A percentile compares a stretch with the other conserved stretches of the same genome.
These are phyloP conservation scores for Bambusicola thoracicus DNA, from an alignment of 2,113 vertebrate genomes.

Conservation along the genomic window DNA sequence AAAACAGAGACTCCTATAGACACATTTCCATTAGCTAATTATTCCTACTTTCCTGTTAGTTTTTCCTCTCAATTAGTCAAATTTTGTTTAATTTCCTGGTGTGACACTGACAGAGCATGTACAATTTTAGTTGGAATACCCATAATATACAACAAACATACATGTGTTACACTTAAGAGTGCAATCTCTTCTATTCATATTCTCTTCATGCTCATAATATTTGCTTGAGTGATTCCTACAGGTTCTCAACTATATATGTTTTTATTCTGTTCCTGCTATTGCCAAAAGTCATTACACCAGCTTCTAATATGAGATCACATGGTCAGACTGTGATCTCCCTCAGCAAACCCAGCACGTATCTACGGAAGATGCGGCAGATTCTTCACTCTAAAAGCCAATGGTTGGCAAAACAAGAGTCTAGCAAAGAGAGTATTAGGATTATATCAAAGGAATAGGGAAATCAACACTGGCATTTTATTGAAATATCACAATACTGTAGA, in stretches of 20 bases:
- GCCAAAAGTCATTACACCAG: not conserved
- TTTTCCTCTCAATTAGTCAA: not conserved
- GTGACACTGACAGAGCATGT: not conserved
- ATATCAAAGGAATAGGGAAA: not conserved
- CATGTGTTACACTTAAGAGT: not conserved
- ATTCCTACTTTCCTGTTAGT: not conserved
- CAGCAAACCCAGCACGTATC: not conserved
- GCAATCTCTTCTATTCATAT: not conserved
- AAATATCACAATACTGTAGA: not conserved
- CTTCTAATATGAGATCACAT: not conserved
- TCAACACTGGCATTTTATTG: not conserved
- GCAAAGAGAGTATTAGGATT: not conserved
- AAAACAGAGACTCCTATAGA: not conserved
- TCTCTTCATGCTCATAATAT: not conserved
- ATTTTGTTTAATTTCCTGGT: not conserved
- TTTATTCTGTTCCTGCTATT: not conserved
- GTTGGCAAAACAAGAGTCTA: not conserved
- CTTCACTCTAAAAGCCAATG: not conserved
- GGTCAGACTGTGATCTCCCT: not conserved
- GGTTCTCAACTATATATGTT: not conserved
- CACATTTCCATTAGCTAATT: not conserved
- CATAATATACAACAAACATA: not conserved
- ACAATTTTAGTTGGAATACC: not conserved
- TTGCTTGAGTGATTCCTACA: not conserved
- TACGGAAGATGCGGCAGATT: accelerated